Conservation (phyloP, 2,888 invertebrate species). For the Lasioglossum oenotherae region DNA sequence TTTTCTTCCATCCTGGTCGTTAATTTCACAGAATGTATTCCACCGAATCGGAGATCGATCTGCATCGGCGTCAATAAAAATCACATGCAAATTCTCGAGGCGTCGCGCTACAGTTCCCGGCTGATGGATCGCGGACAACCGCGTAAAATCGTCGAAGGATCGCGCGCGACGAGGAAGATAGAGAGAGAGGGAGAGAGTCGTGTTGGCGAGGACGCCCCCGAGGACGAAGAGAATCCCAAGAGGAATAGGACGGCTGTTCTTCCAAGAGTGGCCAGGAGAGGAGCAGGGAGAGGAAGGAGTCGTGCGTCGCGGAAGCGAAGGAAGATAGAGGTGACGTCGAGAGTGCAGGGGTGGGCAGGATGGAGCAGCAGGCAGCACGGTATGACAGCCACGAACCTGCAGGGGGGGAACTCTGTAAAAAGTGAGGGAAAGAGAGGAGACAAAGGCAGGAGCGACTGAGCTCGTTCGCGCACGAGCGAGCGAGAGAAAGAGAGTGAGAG, state of each 20-base stretch:
- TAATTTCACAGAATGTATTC: background rate
- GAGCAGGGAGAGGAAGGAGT: background rate
- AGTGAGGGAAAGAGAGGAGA: constrained; percentile 19
- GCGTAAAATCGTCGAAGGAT: background rate
- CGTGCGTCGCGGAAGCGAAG: constrained; percentile 33
- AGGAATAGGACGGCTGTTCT: background rate
- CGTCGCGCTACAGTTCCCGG: background rate
- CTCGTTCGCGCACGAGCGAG: background rate
- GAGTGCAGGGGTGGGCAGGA: constrained; percentile 31
- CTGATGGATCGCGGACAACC: background rate
- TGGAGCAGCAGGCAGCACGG: constrained; percentile 31
- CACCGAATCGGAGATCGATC: background rate
- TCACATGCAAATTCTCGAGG: background rate
- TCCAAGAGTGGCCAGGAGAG: background rate
- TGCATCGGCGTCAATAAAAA: background rate
- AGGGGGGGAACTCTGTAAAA: constrained; percentile 16
- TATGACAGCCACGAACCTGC: constrained; percentile 35
- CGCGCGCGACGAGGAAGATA: background rate
- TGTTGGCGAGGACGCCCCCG: constrained; percentile 18
- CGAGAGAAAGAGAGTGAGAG: background rate
- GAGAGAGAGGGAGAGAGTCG: background rate
- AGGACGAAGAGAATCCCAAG: constrained; percentile 4
- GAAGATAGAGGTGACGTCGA: constrained; percentile 26
- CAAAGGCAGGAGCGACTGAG: constrained; percentile 15
- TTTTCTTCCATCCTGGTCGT: too few relatives aligned